Evolutionary conservation across 1,140 invertebrate genomes (phyloP), one percentile per base, ranked within the genome.

Genomic region (Penaeus japonicus): DNA sequence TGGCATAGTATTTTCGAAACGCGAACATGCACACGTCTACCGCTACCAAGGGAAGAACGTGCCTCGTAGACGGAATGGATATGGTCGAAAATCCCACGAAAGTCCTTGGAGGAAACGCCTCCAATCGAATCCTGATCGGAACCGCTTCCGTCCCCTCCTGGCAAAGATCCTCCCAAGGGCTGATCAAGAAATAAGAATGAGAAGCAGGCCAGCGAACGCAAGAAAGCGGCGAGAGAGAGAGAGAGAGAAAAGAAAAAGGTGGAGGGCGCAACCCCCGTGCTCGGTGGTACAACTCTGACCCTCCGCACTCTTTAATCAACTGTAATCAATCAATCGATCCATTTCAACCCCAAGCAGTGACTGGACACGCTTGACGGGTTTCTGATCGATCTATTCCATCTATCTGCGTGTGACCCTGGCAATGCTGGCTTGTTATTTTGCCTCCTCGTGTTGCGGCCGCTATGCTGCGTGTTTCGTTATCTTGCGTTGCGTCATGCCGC

Each of bases 301-400:
- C 85, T 80, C 54, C 55, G 15, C 62, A 80, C 77, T 87, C 85
- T 87, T 87, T 87, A 87, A 87, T 87, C 85, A 87, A 87, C 77
- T 70, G 57, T 81, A 87, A 87, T 87, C 85, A 87, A 87, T 87
- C 85, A 87, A 87, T 87, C 85, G 85, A 87, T 87, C 73, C 85
- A 62, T 59, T 80, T 87, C 85, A 87, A 81, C 77, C 75, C 55
- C 55, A 80, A 80, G 78, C 54, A 65, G 53, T n/a, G 85, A 54
- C 32, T 39, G 30, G 65, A 86, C 70, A 77, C 84, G 75, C 84
- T 77, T 80, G 55, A 80, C 55, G 81, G 81, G 57, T 55, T 57
- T 35, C 35, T 65, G 81, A 84, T 84, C 81, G 81, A 84, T 84
- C 30, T 27, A 18, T 22, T 80, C n/a, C 20, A 22, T 80, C 53